A percentile compares a stretch with the other conserved stretches of the same genome.
phyloP scores from a whole-genome alignment of 30 jellyfish, hydroid and myxozoan genomes.

The Cassiopea xamachana region DNA sequence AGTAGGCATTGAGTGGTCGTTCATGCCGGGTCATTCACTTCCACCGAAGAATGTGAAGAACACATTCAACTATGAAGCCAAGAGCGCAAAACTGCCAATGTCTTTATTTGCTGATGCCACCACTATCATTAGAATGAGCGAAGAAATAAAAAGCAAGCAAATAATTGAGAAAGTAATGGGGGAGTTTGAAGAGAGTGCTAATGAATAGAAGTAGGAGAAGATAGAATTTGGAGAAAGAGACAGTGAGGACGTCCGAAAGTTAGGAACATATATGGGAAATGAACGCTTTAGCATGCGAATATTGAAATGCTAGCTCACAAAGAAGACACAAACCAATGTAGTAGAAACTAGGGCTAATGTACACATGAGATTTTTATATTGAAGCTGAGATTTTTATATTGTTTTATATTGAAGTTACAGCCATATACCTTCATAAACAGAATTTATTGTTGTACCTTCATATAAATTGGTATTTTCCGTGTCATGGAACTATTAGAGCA shows the following conservation, averaged over 20 bases:
- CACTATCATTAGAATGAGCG: not conserved
- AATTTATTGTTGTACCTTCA: too few relatives aligned
- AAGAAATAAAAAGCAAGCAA: not conserved
- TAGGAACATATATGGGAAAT: not conserved
- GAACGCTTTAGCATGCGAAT: not conserved
- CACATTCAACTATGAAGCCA: not conserved
- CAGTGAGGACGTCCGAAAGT: not conserved
- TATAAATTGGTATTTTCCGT: too few relatives aligned
- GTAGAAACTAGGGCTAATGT: too few relatives aligned
- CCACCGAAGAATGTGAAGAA: not conserved
- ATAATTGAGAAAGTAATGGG: not conserved
- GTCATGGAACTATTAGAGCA: too few relatives aligned
- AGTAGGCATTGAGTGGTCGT: slow-evolving; percentile 1
- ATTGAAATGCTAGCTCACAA: too few relatives aligned
- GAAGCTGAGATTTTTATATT: too few relatives aligned
- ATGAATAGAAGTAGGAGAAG: not conserved
- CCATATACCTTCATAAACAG: too few relatives aligned
- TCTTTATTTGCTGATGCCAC: not conserved
- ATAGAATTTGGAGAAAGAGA: not conserved
- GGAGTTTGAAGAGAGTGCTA: not conserved
- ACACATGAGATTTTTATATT: too few relatives aligned
- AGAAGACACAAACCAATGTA: too few relatives aligned
- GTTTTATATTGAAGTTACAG: too few relatives aligned
- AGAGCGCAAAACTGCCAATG: not conserved
- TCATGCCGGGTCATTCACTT: not conserved